Evolutionary conservation across 92 coral and sea anemone genomes (phyloP), one percentile per base, ranked within the genome.

Genomic region (Siderastrea radians): DNA sequence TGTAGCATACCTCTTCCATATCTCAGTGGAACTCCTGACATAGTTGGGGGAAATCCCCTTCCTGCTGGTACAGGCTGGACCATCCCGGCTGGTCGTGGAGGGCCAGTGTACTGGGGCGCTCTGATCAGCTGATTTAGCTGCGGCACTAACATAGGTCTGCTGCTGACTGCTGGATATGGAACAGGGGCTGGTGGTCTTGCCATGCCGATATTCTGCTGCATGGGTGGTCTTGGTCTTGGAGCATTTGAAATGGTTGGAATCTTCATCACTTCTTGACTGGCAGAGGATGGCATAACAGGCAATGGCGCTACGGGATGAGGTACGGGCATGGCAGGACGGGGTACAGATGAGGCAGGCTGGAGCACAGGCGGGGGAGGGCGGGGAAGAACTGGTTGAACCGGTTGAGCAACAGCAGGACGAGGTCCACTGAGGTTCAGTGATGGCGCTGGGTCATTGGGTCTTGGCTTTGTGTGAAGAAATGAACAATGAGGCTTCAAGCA

Each of bases 401-500:
- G 80, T 45, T 58, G 78, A 49, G 43, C 68, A 16, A 38, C 26
- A 38, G 43, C 26, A 17, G 85, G 64, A 62, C 78, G 53, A 72
- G 66, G 66, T 6, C 78, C 64, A 63, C 13, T n/a, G 62, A 53
- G 49, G 58, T 50, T 88, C 38, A 16, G 15, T 54, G 81, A 58
- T 15, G 79, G 74, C 38, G 77, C 68, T 6, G 59, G 44, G 1
- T 49, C 84, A 15, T 44, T 73, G 51, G 94, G 82, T 67, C 87
- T 92, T 8, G 98, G 98, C 26, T 95, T 92, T 12, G 78, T 75
- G 89, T 96, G 99, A 50, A 78, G 84, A 84, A 86, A 96, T n/a
- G 93, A 88, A 86, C 99, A 96, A 81, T 79, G 62, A 19, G 89
- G 87, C 77, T 95, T 95, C 12, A 88, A 88, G 71, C 99, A 96